A percentile compares a stretch with the other conserved stretches of the same genome.
phyloP scores from a whole-genome alignment of 2,888 invertebrate genomes.

The Rhagium mordax region DNA sequence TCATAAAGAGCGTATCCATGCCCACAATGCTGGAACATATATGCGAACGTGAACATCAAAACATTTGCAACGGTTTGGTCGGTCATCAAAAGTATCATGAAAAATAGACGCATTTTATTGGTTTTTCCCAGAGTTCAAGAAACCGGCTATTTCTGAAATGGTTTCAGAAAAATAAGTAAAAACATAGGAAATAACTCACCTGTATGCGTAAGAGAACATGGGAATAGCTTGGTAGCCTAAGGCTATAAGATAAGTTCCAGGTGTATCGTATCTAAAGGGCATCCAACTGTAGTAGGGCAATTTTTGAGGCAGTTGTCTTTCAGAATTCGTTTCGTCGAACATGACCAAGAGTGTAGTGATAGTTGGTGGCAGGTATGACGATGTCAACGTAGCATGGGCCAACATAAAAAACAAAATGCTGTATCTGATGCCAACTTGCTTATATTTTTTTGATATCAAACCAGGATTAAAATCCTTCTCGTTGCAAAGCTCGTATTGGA shows the following conservation, averaged over 20 bases:
- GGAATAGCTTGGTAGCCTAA: constrained; percentile 63
- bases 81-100: too few species aligned
- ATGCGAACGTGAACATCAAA: too few species aligned
- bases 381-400: constrained; percentile 60
- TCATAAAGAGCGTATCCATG: constrained; percentile 64
- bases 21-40: constrained; percentile 60
- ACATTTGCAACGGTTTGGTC: too few species aligned
- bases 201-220: constrained; percentile 61
- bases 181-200: too few species aligned
- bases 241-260: constrained; percentile 59
- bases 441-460: constrained; percentile 53
- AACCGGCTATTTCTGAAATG: too few species aligned
- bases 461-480: constrained; percentile 55
- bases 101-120: too few species aligned
- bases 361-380: constrained; percentile 60
- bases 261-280: constrained; percentile 62
- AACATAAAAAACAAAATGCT: constrained; percentile 58
- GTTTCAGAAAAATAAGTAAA: too few species aligned
- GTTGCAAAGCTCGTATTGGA: constrained; percentile 54
- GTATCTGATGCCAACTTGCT: constrained; percentile 58
- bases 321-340: constrained; percentile 39
- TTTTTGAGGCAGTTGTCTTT: constrained; percentile 45
- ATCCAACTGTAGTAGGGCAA: constrained; percentile 65
- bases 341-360: constrained; percentile 46
- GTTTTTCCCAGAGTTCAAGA: too few species aligned